phyloP scores from a whole-genome alignment of 2,113 vertebrate species.

The Ammodytes dubius region DNA sequence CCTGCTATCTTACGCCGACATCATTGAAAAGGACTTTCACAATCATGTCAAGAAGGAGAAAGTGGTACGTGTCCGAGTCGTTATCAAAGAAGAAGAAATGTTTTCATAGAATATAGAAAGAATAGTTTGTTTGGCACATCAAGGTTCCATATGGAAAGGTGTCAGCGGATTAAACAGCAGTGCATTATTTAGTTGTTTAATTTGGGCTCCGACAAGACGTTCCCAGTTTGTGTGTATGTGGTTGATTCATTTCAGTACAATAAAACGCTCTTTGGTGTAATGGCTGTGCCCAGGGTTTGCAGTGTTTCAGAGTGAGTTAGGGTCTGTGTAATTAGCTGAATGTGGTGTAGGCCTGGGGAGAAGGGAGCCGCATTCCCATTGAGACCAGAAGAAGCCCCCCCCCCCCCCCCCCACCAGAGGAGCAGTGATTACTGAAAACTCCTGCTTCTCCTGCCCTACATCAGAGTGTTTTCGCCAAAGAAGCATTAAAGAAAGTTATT shows the following conservation, averaged over 20 bases:
- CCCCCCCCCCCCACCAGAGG: constrained; percentile 22
- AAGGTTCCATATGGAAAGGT: background rate
- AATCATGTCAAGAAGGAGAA: constrained; percentile 97
- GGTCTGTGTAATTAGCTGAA: constrained; percentile 74
- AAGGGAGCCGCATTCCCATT: constrained; percentile 56
- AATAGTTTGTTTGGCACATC: background rate
- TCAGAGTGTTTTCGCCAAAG: constrained; percentile 51
- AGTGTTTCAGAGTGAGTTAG: constrained; percentile 69
- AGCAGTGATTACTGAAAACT: constrained; percentile 64
- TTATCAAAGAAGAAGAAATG: background rate
- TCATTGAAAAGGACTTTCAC: constrained; percentile 95
- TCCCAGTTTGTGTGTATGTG: constrained; percentile 1
- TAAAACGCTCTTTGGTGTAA: constrained; percentile 34
- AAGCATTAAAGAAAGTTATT: constrained; percentile 54
- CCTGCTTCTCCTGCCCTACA: constrained; percentile 45
- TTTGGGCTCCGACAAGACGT: constrained; percentile 11
- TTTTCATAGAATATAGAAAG: background rate
- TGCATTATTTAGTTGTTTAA: constrained; percentile 16
- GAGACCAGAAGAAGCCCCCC: constrained; percentile 53
- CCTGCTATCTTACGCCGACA: constrained; percentile 95
- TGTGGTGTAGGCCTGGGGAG: constrained; percentile 40
- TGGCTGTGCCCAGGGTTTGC: constrained; percentile 35
- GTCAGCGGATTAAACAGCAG: background rate
- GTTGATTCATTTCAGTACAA: constrained; percentile 41
- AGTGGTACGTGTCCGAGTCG: constrained; percentile 82